These are phyloP conservation scores for Suillia variegata DNA, from an alignment of 2,888 invertebrate species.

Conservation along the genomic window DNA sequence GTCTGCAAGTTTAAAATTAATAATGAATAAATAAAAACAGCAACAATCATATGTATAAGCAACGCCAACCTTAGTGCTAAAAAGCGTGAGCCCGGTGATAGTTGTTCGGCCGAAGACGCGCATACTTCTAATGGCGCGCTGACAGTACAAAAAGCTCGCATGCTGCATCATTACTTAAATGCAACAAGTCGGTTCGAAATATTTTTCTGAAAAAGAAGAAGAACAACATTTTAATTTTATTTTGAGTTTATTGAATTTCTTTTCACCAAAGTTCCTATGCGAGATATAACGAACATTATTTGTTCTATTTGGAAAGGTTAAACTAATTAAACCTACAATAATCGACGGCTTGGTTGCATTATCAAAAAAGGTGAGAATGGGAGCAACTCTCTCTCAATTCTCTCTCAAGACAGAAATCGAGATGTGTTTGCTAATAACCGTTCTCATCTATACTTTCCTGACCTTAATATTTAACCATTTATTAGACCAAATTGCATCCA, in stretches of 20 bases:
- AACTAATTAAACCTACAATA: neutral
- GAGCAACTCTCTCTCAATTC: too few species aligned
- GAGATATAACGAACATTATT: too few species aligned
- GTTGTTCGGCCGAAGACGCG: constrained; percentile 66
- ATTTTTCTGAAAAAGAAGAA: constrained; percentile 48
- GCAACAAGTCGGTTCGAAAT: constrained; percentile 61
- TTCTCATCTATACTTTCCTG: too few species aligned
- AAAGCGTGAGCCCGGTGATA: constrained; percentile 68
- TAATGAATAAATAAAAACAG: neutral
- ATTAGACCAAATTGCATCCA: too few species aligned
- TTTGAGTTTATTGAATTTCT: constrained; percentile 3
- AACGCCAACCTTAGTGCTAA: constrained; percentile 63
- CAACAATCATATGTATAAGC: neutral
- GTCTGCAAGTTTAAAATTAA: constrained; percentile 39
- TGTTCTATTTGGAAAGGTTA: too few species aligned
- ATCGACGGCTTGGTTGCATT: too few species aligned
- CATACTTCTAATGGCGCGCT: constrained; percentile 81
- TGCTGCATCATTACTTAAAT: constrained; percentile 65
- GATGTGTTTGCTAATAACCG: too few species aligned
- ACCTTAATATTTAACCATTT: too few species aligned
- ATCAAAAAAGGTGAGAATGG: too few species aligned
- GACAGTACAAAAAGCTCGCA: constrained; percentile 79
- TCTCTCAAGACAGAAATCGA: too few species aligned
- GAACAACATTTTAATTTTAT: neutral
- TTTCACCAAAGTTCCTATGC: too few species aligned